phyloP scores from a whole-genome alignment of 1,140 invertebrate species.

The Leptinotarsa defecta region DNA sequence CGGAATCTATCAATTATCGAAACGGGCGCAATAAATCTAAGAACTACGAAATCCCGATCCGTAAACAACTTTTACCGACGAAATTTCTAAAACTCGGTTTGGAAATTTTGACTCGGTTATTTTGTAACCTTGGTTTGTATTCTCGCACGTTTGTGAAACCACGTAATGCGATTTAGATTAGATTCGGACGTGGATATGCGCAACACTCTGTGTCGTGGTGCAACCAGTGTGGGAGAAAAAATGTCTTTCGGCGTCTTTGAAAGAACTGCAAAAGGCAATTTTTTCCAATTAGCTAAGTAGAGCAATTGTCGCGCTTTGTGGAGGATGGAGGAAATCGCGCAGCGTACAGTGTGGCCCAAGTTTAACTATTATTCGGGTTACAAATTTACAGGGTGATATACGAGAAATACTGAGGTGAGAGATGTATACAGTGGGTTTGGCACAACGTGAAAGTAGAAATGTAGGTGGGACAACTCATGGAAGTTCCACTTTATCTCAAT shows the following conservation, averaged over 20 bases:
- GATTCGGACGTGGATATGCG: not conserved
- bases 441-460: no score
- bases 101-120: not conserved
- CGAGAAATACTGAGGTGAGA: no score
- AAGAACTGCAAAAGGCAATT: not conserved
- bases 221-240: conserved; percentile 1
- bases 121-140: conserved; percentile 1
- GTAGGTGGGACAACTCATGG: no score
- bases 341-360: no score
- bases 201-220: not conserved
- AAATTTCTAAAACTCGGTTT: conserved; percentile 1
- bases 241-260: not conserved
- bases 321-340: no score
- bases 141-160: not conserved
- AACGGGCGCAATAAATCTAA: not conserved
- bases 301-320: not conserved
- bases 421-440: no score
- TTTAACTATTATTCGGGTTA: no score
- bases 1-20: not conserved
- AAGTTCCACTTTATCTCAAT: no score
- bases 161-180: not conserved
- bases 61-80: not conserved
- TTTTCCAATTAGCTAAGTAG: conserved; percentile 3
- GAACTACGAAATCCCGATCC: not conserved
- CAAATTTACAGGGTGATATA: no score